Conservation (phyloP, 2,113 vertebrate species). For the Morone chrysops region DNA sequence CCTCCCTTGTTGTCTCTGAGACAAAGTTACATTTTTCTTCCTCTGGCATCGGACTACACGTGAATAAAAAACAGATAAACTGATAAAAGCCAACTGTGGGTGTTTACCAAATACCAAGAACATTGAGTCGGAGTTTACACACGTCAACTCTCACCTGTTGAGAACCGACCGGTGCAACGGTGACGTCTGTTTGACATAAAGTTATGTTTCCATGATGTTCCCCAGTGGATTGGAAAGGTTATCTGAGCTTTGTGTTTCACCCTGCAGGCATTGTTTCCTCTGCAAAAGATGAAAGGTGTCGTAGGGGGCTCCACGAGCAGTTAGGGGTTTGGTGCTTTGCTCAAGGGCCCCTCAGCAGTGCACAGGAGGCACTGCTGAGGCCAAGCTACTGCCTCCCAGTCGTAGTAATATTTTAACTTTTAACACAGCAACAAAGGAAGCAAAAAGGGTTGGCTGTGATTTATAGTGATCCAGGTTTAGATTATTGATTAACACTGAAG, state of each 20-base stretch:
- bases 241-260: neutral
- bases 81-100: neutral
- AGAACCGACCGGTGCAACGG: neutral
- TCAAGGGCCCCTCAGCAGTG: too few species aligned
- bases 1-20: slow-evolving; percentile 61
- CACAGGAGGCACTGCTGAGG: too few species aligned
- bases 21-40: slow-evolving; percentile 38
- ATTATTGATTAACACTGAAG: too few species aligned
- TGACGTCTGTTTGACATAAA: slow-evolving; percentile 5
- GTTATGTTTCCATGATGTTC: neutral
- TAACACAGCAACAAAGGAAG: too few species aligned
- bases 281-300: neutral
- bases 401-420: too few species aligned
- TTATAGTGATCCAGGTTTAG: too few species aligned
- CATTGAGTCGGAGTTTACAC: neutral
- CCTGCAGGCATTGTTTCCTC: neutral
- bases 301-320: neutral
- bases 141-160: slow-evolving; percentile 8
- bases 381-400: too few species aligned
- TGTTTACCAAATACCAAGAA: slow-evolving; percentile 3
- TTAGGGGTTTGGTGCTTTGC: too few species aligned
- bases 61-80: slow-evolving; percentile 9
- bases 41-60: neutral
- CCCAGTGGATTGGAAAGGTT: neutral
- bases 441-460: too few species aligned